phyloP scores from a whole-genome alignment of 2,113 vertebrate genomes.

The Xiphorhynchus elegans region DNA sequence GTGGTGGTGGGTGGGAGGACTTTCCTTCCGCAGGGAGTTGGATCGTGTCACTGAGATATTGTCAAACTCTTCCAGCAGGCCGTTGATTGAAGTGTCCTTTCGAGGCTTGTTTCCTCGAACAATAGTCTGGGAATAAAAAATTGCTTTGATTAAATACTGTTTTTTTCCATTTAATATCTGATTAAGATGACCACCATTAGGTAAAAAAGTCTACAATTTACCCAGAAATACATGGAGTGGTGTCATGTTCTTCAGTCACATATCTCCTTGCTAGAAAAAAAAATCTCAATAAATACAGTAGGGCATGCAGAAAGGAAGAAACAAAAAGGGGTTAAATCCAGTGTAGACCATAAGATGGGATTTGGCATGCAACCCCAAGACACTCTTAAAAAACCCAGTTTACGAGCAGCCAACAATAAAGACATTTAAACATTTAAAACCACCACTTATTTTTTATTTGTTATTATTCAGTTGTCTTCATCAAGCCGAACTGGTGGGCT shows the following conservation, averaged over 20 bases:
- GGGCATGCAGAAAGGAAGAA: background rate
- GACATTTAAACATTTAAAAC: background rate
- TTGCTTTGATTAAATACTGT: slow-evolving; percentile 41
- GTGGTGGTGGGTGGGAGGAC: slow-evolving; percentile 88
- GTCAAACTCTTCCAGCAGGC: slow-evolving; percentile 96
- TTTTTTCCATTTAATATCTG: background rate
- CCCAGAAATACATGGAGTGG: accelerated
- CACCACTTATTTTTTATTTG: background rate
- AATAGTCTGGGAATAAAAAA: slow-evolving; percentile 86
- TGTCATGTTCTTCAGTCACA: background rate
- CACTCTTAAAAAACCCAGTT: background rate
- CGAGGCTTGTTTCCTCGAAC: slow-evolving; percentile 93
- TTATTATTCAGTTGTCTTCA: background rate
- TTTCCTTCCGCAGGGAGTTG: slow-evolving; percentile 96
- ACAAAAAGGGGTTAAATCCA: background rate
- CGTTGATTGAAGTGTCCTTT: slow-evolving; percentile 94
- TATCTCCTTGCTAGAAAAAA: background rate
- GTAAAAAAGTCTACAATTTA: background rate
- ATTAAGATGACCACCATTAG: background rate
- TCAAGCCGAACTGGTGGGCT: background rate
- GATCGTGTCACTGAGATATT: slow-evolving; percentile 97
- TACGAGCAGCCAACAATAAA: background rate
- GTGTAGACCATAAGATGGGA: background rate
- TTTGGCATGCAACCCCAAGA: background rate
- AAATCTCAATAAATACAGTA: background rate